Base-by-base conservation (phyloP, 2,113 vertebrate genomes). In the Balaeniceps rex region DNA sequence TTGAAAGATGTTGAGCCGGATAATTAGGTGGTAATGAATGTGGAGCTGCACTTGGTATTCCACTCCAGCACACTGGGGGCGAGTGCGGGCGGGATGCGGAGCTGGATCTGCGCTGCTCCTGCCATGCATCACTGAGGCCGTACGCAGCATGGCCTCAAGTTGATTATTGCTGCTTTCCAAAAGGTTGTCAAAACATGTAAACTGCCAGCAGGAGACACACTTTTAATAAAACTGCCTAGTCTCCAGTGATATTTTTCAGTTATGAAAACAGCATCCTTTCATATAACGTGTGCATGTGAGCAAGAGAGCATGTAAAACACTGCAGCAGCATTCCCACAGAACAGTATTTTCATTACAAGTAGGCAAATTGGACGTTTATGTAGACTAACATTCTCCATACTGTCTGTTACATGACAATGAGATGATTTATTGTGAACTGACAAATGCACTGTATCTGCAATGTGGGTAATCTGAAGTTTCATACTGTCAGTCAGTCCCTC, bases 1-100 rank as follows among this genome's bases (percentile, higher is more conserved):
- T 94, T 96, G 94, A 92, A 96, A 96, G 78, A 94, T 4, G 6
- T 70, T 97, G 92, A 96, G 85, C 90, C 31, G 28, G 84, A 95
- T 97, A 98, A 98, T 98, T 87, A 97, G 90, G 97, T 91, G 96
- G 80, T 97, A 98, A 97, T 91, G 97, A 97, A 97, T 94, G 91
- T 51, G 15, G 95, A 93, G 74, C 86, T 85, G 87, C 70, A 34
- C 75, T 97, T 95, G 93, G 95, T 96, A 93, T 96, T 96, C 97
- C 92, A 97, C 92, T 97, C 97, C 95, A 97, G 95, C 97, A 97
- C 96, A 96, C 33, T 51, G 79, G 77, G 93, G 40, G 85, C 65
- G 74, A 95, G 94, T 26, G 57, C 5, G 3, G 91, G 92, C 79
- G 2, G 90, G 87, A 97, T 72, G 84, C 2, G 2, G 95, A 88